These are phyloP conservation scores for Podarcis muralis DNA, from an alignment of 2,113 vertebrate species.

Conservation along the genomic window DNA sequence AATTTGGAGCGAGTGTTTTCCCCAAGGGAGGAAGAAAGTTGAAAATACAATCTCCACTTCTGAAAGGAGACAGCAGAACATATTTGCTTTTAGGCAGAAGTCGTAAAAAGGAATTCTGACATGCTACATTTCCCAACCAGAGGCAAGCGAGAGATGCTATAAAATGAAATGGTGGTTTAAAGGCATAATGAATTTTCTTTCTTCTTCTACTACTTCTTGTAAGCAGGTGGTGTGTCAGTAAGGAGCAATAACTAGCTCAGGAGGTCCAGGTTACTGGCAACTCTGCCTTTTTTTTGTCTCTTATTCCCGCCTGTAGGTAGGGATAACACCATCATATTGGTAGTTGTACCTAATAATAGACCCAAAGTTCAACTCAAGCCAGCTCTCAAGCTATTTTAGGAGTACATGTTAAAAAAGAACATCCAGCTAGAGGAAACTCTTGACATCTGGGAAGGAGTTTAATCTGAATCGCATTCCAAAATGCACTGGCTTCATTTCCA, in stretches of 20 bases:
- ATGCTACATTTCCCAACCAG: conserved; percentile 50
- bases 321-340: not conserved
- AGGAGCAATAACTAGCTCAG: conserved; percentile 24
- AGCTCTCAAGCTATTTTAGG: not conserved
- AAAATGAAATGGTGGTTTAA: conserved; percentile 59
- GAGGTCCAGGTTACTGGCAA: conserved; percentile 17
- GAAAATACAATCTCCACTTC: conserved; percentile 66
- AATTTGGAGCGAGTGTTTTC: conserved; percentile 56
- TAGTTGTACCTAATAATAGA: not conserved
- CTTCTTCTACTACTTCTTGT: not conserved
- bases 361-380: not conserved
- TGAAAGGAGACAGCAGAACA: conserved; percentile 59
- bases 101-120: conserved; percentile 59
- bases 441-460: not conserved
- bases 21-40: conserved; percentile 55
- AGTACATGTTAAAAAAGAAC: not conserved
- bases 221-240: conserved; percentile 10
- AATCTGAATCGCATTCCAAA: not conserved
- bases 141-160: conserved; percentile 50
- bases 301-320: not conserved
- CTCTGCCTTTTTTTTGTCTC: not conserved
- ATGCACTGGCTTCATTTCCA: not conserved
- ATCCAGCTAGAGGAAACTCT: not conserved
- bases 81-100: conserved; percentile 58
- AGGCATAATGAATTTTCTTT: conserved; percentile 30